Evolutionary conservation across 2,888 invertebrate species (phyloP).

Genomic region (Gerris lacustris): DNA sequence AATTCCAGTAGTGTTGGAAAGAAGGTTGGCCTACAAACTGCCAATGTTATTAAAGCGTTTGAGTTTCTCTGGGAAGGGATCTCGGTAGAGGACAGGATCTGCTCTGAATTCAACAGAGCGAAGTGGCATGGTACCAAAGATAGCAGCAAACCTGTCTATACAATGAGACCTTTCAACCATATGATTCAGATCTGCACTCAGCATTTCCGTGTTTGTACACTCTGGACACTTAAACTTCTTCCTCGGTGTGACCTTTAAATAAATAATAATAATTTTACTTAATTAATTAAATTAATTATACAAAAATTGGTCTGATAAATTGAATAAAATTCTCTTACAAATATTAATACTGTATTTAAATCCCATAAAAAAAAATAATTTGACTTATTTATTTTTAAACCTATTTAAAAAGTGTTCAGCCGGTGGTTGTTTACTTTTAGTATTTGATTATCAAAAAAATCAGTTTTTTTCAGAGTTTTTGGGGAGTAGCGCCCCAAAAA

Average conservation of each 20-base stretch:
- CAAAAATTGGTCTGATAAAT: background rate
- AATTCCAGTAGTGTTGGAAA: no score
- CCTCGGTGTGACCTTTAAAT: constrained; percentile 67
- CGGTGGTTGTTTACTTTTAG: no score
- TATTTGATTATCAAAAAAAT: no score
- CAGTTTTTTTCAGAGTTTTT: no score
- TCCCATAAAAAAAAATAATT: no score
- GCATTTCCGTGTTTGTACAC: constrained; percentile 84
- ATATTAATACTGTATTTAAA: no score
- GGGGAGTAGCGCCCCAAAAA: no score
- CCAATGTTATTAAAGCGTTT: constrained; percentile 83
- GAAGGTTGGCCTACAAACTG: constrained; percentile 48
- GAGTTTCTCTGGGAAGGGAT: constrained; percentile 69
- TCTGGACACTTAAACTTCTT: constrained; percentile 96
- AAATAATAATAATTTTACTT: background rate
- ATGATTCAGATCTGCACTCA: constrained; percentile 82
- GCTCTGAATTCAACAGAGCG: constrained; percentile 83
- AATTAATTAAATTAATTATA: constrained; percentile 10
- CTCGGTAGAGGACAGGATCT: constrained; percentile 85
- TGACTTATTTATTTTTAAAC: no score
- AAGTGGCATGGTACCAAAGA: constrained; percentile 79
- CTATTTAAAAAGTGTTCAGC: no score
- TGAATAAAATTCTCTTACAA: no score
- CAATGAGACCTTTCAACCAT: constrained; percentile 88
- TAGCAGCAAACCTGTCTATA: constrained; percentile 62